Conservation (phyloP, 2,888 invertebrate genomes). For the Thera obeliscata region DNA sequence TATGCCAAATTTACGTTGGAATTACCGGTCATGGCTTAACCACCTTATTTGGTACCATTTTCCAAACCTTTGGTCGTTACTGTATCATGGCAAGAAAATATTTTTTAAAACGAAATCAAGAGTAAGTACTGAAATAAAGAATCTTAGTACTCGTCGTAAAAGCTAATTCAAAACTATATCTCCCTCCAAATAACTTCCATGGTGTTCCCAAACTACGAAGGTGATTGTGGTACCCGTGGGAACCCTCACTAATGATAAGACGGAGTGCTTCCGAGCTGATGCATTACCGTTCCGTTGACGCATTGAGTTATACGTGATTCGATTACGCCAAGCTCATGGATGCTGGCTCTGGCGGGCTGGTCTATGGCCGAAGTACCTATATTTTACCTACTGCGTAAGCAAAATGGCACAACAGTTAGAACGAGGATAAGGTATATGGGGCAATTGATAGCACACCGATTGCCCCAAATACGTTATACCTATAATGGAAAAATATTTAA, state of each 20-base stretch:
- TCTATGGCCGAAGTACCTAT: not conserved
- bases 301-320: slow-evolving; percentile 33
- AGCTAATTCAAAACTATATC: not conserved
- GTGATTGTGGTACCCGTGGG: slow-evolving; percentile 23
- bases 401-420: not conserved
- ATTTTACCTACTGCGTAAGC: not conserved
- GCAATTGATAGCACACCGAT: no score
- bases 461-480: no score
- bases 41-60: no score
- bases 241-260: slow-evolving; percentile 21
- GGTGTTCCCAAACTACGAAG: not conserved
- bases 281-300: slow-evolving; percentile 28
- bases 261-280: slow-evolving; percentile 25
- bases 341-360: slow-evolving; percentile 7
- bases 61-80: no score
- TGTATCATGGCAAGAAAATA: no score
- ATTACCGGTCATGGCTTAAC: no score
- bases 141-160: no score
- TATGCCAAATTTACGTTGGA: no score
- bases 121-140: no score
- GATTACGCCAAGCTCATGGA: slow-evolving; percentile 23
- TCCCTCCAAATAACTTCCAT: not conserved
- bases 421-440: not conserved
- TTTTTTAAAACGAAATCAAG: no score
- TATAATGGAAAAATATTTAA: no score